These are phyloP conservation scores for Manis crassicaudata DNA, from an alignment of 2,797 vertebrate species.

Conservation along the genomic window DNA sequence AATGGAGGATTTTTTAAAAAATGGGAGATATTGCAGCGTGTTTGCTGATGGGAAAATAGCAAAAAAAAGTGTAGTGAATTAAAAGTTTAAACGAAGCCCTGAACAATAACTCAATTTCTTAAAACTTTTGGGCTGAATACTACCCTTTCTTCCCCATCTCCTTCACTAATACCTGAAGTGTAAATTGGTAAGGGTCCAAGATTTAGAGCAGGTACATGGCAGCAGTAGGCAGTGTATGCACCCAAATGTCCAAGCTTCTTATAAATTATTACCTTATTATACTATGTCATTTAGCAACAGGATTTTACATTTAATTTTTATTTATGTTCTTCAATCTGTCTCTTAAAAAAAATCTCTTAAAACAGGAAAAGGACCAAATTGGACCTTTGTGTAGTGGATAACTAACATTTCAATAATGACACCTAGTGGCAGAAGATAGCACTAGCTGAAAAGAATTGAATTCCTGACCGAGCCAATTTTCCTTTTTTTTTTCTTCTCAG, in stretches of 20 bases:
- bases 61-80: background rate
- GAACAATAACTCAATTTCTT: background rate
- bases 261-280: conserved; percentile 7
- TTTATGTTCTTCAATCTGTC: background rate
- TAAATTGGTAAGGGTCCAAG: background rate
- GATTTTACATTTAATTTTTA: conserved; percentile 36
- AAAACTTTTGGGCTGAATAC: background rate
- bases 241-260: background rate
- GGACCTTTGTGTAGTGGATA: background rate
- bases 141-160: background rate
- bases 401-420: conserved; percentile 48
- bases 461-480: background rate
- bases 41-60: background rate
- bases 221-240: background rate
- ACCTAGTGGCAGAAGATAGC: conserved; percentile 3
- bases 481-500: background rate
- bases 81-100: background rate
- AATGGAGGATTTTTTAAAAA: background rate
- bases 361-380: background rate
- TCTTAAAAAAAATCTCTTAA: background rate
- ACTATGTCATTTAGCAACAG: background rate
- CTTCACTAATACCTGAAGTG: background rate
- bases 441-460: background rate
- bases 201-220: background rate
- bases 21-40: background rate